A percentile compares a stretch with the other conserved stretches of the same genome.
Conservation (phyloP, 2,797 vertebrate genomes). For the Chaenodraco wilsoni region DNA sequence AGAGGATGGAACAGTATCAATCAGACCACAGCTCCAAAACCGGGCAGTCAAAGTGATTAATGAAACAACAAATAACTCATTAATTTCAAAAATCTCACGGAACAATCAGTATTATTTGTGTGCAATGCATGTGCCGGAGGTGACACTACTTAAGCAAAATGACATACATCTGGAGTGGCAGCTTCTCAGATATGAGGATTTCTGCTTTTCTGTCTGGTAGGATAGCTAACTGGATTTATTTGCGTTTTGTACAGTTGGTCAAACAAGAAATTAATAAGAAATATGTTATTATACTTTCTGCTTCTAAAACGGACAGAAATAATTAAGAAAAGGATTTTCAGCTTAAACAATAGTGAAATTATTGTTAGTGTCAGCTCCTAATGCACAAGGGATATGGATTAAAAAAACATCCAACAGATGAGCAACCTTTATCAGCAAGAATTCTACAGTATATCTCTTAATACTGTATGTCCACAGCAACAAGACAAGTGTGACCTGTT, state of each 20-base stretch:
- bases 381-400: not conserved
- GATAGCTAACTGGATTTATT: not conserved
- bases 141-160: not conserved
- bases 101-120: not conserved
- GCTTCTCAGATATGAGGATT: not conserved
- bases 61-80: not conserved
- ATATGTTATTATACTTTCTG: not conserved
- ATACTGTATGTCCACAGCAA: not conserved
- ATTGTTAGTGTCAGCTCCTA: not conserved
- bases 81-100: not conserved
- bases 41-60: not conserved
- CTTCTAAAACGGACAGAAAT: not conserved
- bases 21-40: not conserved
- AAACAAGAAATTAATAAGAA: not conserved
- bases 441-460: not conserved
- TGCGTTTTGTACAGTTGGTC: not conserved
- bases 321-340: not conserved
- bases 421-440: not conserved
- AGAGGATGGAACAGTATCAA: conserved; percentile 1
- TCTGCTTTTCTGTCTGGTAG: not conserved
- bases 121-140: not conserved
- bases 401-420: not conserved
- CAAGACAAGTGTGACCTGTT: not conserved
- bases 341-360: not conserved
- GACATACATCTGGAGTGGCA: not conserved